A percentile compares a stretch with the other conserved stretches of the same genome.
phyloP scores from a whole-genome alignment of 2,888 invertebrate species.

The Opisthograptis luteolata region DNA sequence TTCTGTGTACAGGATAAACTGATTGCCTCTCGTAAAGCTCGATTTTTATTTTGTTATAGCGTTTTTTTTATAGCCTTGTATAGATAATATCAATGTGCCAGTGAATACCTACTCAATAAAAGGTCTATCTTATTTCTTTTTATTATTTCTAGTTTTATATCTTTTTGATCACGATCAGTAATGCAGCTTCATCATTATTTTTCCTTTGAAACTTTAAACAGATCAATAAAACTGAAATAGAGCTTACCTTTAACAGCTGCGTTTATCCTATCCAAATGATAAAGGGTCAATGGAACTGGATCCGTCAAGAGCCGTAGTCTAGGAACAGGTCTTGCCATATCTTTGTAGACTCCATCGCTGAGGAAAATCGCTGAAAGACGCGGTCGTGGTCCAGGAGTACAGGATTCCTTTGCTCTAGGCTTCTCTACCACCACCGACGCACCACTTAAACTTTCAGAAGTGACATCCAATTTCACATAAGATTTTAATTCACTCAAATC shows the following conservation, averaged over 20 bases:
- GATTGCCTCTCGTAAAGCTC: conserved; percentile 22
- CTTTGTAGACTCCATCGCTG: conserved; percentile 62
- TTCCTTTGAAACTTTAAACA: too few relatives aligned
- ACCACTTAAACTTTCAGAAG: conserved; percentile 65
- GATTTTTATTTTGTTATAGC: conserved; percentile 2
- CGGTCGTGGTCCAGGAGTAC: conserved; percentile 74
- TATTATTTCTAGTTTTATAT: too few relatives aligned
- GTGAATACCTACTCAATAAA: too few relatives aligned
- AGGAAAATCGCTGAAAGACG: conserved; percentile 78
- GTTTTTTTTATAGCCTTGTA: background rate
- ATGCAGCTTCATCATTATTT: too few relatives aligned
- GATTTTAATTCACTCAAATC: conserved; percentile 66
- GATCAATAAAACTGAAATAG: background rate
- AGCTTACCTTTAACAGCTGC: conserved; percentile 82
- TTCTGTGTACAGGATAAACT: conserved; percentile 50
- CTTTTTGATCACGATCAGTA: too few relatives aligned
- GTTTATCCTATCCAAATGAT: conserved; percentile 80
- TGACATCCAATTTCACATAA: conserved; percentile 67
- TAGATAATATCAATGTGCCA: too few relatives aligned
- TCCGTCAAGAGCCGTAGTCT: conserved; percentile 71
- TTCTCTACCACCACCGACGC: conserved; percentile 69
- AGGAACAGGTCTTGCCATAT: conserved; percentile 57
- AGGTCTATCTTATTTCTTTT: too few relatives aligned
- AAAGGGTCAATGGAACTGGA: conserved; percentile 81
- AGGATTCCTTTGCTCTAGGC: conserved; percentile 63